Percentiles rank a stretch among this genome's conserved stretches.
Evolutionary conservation across 1,140 invertebrate genomes (phyloP).

Genomic region (Drosophila grimshawi): DNA sequence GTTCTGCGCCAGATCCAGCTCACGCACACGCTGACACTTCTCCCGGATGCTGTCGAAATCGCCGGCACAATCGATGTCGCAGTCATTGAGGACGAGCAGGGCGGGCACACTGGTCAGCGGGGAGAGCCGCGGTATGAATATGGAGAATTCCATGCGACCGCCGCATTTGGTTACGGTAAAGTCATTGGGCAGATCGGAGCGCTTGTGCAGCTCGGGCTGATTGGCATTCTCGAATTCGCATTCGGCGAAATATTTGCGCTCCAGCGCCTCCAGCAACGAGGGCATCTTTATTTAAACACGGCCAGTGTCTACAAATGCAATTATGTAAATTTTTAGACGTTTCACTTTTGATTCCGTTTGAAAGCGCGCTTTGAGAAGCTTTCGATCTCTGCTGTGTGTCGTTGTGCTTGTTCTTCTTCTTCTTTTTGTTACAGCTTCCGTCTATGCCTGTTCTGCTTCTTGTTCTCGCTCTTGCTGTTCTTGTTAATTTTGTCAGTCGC

Average conservation of each 20-base stretch:
- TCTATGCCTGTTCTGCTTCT: background rate
- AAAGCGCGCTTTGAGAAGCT: conserved; percentile 25
- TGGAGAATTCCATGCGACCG: conserved; percentile 86
- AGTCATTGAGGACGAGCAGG: conserved; percentile 94
- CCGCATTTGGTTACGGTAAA: conserved; percentile 77
- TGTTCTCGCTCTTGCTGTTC: conserved; percentile 4
- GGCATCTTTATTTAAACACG: conserved; percentile 86
- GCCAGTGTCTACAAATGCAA: conserved; percentile 21
- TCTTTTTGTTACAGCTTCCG: background rate
- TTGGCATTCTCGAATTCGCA: conserved; percentile 77
- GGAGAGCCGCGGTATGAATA: conserved; percentile 92
- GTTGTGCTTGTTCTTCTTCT: conserved; percentile 14
- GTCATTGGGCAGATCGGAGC: conserved; percentile 84
- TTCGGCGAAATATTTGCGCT: conserved; percentile 90
- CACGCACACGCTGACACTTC: conserved; percentile 93
- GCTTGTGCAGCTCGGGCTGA: conserved; percentile 76
- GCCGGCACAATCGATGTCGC: conserved; percentile 94
- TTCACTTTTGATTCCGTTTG: conserved; percentile 36
- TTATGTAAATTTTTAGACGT: conserved; percentile 44
- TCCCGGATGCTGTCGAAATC: conserved; percentile 90
- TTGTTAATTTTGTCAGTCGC: conserved; percentile 9
- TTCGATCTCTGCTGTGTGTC: conserved; percentile 13
- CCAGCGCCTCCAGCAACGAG: conserved; percentile 92
- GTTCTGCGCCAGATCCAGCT: conserved; percentile 96
- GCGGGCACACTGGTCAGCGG: conserved; percentile 91